Conservation (phyloP, 2,113 vertebrate species). For the Erinaceus europaeus region DNA sequence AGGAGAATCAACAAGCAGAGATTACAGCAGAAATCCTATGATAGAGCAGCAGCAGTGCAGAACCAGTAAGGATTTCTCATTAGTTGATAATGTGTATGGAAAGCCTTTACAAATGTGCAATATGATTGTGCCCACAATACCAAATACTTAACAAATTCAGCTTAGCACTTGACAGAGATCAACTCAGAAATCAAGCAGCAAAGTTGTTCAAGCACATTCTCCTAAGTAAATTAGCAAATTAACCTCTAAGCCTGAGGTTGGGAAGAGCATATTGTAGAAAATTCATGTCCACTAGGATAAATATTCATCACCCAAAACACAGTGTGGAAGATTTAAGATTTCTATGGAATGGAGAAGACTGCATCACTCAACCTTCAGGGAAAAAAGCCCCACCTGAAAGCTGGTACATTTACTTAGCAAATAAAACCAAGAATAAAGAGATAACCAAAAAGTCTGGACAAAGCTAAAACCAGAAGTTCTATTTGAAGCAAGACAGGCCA, state of each 20-base stretch:
- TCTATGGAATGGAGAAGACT: not conserved
- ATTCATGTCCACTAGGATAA: no score
- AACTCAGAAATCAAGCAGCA: not conserved
- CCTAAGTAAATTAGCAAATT: not conserved
- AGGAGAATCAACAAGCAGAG: not conserved
- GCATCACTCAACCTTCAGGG: not conserved
- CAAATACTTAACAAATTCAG: not conserved
- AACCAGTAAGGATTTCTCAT: not conserved
- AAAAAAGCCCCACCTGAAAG: not conserved
- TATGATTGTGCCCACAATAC: fast-evolving
- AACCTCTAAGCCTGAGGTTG: not conserved
- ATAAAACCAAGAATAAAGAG: not conserved
- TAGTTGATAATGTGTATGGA: not conserved
- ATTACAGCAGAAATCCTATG: not conserved
- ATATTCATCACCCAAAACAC: not conserved
- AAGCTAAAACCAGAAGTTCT: not conserved
- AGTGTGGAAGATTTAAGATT: no score
- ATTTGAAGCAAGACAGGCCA: not conserved
- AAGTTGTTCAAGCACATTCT: not conserved
- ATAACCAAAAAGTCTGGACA: not conserved
- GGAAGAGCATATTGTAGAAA: fast-evolving
- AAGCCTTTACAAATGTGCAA: fast-evolving
- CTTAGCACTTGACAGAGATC: not conserved
- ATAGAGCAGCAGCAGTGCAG: not conserved
- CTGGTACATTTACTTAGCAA: not conserved